phyloP scores from a whole-genome alignment of 2,113 vertebrate genomes.

The Atlantisia rogersi region DNA sequence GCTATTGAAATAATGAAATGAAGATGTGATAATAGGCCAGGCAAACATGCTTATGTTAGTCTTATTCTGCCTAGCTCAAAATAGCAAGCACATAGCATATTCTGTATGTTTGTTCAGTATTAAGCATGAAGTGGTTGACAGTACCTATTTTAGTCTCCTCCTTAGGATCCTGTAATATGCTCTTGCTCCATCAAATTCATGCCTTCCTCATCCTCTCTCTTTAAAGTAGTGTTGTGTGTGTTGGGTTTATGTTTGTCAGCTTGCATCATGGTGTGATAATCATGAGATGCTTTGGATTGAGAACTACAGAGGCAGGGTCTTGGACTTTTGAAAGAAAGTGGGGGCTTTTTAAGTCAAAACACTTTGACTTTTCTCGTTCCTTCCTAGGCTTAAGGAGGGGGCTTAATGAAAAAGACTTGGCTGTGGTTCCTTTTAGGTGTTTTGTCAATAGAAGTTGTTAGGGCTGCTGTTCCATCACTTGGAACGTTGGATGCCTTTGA shows the following conservation, averaged over 20 bases:
- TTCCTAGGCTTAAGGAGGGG: not conserved
- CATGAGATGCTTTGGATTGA: not conserved
- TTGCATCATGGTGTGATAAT: not conserved
- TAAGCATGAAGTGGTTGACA: not conserved
- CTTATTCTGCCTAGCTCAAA: not conserved
- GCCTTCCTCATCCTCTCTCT: not conserved
- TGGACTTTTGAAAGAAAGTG: not conserved
- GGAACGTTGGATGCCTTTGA: not conserved
- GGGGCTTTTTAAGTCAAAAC: not conserved
- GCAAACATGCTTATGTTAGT: not conserved
- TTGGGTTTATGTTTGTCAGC: not conserved
- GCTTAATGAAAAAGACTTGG: not conserved
- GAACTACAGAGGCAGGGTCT: not conserved
- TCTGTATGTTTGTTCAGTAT: not conserved
- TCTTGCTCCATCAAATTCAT: not conserved
- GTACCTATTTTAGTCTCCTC: not conserved
- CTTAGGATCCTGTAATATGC: not conserved
- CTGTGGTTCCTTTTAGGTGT: not conserved
- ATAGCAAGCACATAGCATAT: not conserved
- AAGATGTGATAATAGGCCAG: not conserved
- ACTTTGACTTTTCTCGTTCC: not conserved
- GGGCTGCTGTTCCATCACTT: not conserved
- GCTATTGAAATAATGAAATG: not conserved
- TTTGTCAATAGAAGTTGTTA: not conserved
- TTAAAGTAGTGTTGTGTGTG: not conserved